Conservation (phyloP, 92 coral and sea anemone genomes). For the Porites divaricata region DNA sequence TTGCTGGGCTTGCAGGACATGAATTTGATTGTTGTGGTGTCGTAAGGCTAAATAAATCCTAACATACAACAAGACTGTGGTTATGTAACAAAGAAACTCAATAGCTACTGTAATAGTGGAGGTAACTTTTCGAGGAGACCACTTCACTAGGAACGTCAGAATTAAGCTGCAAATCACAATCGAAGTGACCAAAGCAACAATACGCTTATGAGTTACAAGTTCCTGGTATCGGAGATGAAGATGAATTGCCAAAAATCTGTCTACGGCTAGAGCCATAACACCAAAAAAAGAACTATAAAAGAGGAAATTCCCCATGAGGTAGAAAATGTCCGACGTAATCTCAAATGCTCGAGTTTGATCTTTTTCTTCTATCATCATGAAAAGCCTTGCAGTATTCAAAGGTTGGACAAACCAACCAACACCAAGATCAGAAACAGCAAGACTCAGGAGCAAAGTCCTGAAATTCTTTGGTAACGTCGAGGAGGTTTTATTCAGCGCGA, state of each 20-base stretch:
- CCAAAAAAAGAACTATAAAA: background rate
- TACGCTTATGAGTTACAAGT: slow-evolving; percentile 11
- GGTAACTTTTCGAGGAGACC: background rate
- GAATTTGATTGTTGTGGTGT: background rate
- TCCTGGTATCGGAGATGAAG: slow-evolving; percentile 15
- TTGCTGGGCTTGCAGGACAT: background rate
- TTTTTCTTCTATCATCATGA: background rate
- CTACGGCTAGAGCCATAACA: background rate
- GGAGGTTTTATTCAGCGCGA: background rate
- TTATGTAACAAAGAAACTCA: background rate
- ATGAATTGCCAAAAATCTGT: slow-evolving; percentile 6
- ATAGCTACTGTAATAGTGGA: background rate
- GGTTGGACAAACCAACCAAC: background rate
- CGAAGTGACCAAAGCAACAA: background rate
- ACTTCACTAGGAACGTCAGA: background rate
- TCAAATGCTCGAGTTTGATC: too few species aligned
- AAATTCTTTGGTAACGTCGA: background rate
- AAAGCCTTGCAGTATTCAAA: background rate
- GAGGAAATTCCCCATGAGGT: background rate
- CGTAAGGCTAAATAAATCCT: background rate
- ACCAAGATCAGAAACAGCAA: background rate
- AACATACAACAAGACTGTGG: background rate
- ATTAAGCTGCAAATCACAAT: background rate
- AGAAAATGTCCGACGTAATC: background rate
- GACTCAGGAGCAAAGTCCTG: background rate